These are phyloP conservation scores for Sus scrofa DNA, from an alignment of 2,113 vertebrate species.

Conservation along the genomic window T2T-Sscrofa CM000813.6:48216501-48217000, in stretches of 20 bases:
- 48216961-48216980: not conserved
- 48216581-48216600: not conserved
- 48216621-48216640: not conserved
- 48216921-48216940: not conserved
- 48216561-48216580: not conserved
- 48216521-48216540: not conserved
- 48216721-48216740: not conserved
- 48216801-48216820: not conserved
- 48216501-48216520: not conserved
- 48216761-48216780: not conserved
- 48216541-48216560: not conserved
- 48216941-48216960: not conserved
- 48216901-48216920: not conserved
- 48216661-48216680: not conserved
- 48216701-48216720: not conserved
- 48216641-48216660: not conserved
- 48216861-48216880: not conserved
- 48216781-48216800: not conserved
- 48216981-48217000: not conserved
- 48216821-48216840: not conserved
- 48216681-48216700: not conserved
- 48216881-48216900: slow-evolving; percentile 3
- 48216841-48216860: not conserved
- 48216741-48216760: not conserved
- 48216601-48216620: not conserved